phyloP scores from a whole-genome alignment of 2,797 vertebrate species.

The Hipposideros larvatus region DNA sequence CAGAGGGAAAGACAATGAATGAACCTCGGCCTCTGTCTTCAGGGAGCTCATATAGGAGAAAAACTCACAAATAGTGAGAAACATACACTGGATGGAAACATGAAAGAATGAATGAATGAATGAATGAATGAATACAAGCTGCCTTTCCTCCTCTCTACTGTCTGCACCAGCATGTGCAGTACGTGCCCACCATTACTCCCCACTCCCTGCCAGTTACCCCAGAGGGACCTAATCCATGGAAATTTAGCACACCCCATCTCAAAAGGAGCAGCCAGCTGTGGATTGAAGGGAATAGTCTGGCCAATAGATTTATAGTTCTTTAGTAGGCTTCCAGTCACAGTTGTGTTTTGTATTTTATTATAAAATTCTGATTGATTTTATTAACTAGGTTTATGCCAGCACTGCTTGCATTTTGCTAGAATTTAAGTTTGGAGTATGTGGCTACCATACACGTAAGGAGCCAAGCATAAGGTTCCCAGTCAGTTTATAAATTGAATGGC shows the following conservation, averaged over 20 bases:
- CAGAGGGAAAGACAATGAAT: neutral
- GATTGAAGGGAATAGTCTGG: neutral
- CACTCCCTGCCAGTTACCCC: rapidly evolving
- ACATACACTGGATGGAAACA: neutral
- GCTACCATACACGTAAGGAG: neutral
- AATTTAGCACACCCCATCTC: neutral
- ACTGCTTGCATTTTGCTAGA: neutral
- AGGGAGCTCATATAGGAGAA: neutral
- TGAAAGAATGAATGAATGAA: neutral
- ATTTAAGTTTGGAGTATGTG: neutral
- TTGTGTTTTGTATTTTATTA: neutral
- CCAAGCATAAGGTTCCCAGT: neutral
- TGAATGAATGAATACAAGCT: neutral
- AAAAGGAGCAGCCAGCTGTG: neutral
- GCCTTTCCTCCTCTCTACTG: neutral
- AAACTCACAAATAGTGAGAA: neutral
- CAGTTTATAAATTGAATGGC: neutral
- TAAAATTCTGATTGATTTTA: slow-evolving; percentile 11
- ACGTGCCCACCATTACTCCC: no score
- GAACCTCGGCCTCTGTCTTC: neutral
- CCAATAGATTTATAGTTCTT: neutral
- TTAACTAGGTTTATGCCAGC: neutral
- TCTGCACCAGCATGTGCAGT: neutral
- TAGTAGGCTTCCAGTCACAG: neutral
- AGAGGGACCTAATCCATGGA: neutral